phyloP scores from a whole-genome alignment of 2,888 invertebrate genomes.

The Campoplex capitator region DNA sequence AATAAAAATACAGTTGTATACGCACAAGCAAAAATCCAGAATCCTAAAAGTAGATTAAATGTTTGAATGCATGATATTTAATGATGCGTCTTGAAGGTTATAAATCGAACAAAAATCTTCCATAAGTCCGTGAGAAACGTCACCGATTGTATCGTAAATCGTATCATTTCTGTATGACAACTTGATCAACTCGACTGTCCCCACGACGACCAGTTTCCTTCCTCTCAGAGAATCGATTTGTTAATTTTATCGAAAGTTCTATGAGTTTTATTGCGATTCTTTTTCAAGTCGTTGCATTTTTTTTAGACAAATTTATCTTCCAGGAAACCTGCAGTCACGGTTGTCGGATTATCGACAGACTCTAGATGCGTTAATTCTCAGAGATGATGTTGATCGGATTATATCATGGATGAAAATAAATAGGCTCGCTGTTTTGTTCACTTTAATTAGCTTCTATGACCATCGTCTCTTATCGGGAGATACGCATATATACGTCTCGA shows the following conservation, averaged over 20 bases:
- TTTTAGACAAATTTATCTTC: background rate
- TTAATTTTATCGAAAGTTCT: slow-evolving; percentile 1
- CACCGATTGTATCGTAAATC: background rate
- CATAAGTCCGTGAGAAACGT: background rate
- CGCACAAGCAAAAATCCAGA: too few relatives aligned
- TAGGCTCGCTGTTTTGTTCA: background rate
- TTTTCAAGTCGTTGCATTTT: background rate
- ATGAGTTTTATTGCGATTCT: background rate
- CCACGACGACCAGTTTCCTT: background rate
- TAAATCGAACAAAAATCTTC: slow-evolving; percentile 11
- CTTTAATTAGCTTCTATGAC: background rate
- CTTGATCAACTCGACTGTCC: slow-evolving; percentile 25
- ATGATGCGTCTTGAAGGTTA: slow-evolving; percentile 7
- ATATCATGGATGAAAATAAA: slow-evolving; percentile 1
- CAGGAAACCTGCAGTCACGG: slow-evolving; percentile 22
- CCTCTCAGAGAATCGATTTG: background rate
- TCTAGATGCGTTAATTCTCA: slow-evolving; percentile 22
- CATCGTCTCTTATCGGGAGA: slow-evolving; percentile 2
- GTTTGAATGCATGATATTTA: too few relatives aligned
- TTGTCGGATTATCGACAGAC: slow-evolving; percentile 9
- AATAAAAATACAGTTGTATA: background rate
- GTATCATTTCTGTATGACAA: background rate
- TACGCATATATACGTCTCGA: background rate
- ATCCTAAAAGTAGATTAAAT: too few relatives aligned
- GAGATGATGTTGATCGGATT: slow-evolving; percentile 24